Evolutionary conservation across 2,888 invertebrate genomes (phyloP), one percentile per base, ranked within the genome.

Genomic region (Cerastis rubricosa): DNA sequence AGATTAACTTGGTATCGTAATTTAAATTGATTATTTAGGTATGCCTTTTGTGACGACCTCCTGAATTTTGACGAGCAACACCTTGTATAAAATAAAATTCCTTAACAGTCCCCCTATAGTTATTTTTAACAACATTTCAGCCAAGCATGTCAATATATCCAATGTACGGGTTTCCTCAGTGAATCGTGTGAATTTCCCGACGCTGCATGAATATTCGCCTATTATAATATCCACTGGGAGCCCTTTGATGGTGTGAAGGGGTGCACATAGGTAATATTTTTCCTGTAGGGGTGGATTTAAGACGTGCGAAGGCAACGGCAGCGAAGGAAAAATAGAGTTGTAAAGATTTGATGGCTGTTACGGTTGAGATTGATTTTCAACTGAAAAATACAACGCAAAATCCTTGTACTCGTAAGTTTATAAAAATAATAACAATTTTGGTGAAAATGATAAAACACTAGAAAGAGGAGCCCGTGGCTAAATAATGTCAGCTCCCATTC

Each of bases 241-340:
- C n/a, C 57, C 74, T 78, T 78, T 74, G 79, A 80, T 45, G 68
- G 79, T 79, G 74, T 74, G 51, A 80, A 80, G 45, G 79, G 79
- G n/a, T 79, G 64, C 74, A 69, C 65, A 65, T 57, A 79, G 57
- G 64, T 69, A 59, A 80, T 54, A 74, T 68, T 80, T 78, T 79
- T 74, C 74, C 79, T 22, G 68, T 64, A 35, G 51, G 72, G 67
- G 35, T 22, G 35, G 73, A 73, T 79, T 75, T 76, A 2, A 67
- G 45, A 40, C n/a, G 76, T 54, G 57, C 68, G 54, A 49, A 35
- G 22, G 49, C 8, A 57, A 25, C 8, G 35, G 11, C 25, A 65
- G 45, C 11, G 19, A 25, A 35, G 35, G 25, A n/a, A 80, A 74
- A 65, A 35, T 57, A 35, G 43, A n/a, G 19, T 43, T 40, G 45